Evolutionary conservation across 2,113 vertebrate species (phyloP).

Genomic region (Mustelus asterias): DNA sequence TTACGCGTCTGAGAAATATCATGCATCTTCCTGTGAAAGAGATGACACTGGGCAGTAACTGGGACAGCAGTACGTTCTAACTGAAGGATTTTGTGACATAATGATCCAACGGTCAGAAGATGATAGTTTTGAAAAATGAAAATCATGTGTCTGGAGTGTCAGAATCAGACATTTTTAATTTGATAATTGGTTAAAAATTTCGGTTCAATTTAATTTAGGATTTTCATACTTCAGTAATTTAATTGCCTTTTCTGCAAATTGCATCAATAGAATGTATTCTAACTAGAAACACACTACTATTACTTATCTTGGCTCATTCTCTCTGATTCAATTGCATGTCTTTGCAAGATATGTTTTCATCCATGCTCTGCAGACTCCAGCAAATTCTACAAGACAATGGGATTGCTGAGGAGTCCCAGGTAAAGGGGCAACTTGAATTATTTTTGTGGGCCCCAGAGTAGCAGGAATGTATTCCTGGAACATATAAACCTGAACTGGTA

Average conservation of each 20-base stretch:
- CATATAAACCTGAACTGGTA: neutral
- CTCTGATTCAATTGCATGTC: neutral
- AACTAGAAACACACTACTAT: neutral
- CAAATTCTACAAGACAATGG: neutral
- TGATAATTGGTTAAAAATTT: neutral
- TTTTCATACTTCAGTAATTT: conserved; percentile 14
- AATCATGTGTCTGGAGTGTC: neutral
- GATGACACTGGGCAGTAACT: neutral
- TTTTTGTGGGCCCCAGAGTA: neutral
- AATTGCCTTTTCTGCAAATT: neutral
- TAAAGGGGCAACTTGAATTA: neutral
- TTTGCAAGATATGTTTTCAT: neutral
- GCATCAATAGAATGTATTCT: neutral
- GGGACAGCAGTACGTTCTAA: neutral
- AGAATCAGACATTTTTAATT: neutral
- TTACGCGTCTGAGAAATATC: neutral
- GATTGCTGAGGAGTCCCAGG: neutral
- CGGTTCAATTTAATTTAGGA: neutral
- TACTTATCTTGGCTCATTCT: neutral
- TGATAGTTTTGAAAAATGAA: neutral
- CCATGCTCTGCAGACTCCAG: neutral
- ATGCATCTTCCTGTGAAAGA: neutral
- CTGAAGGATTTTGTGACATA: neutral
- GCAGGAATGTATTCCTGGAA: neutral
- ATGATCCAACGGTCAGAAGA: neutral